Base-by-base conservation (phyloP, 2,888 invertebrate genomes). In the Cryptophagus acutangulus region DNA sequence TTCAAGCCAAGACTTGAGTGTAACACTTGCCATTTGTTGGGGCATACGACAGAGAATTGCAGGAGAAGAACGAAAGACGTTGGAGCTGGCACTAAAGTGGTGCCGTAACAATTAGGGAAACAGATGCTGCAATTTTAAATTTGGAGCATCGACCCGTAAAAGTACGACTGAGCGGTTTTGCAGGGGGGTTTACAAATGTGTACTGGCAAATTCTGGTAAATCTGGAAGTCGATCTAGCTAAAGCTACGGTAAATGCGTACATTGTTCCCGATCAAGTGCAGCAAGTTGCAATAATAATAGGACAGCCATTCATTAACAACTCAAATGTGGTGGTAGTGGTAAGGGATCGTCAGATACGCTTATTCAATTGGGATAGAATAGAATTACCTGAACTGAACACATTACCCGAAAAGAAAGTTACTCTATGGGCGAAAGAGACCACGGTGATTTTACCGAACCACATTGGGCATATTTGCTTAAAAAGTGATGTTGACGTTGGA, bases 31-130 rank as follows among this genome's bases (percentile, higher is more conserved):
- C 29, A 36, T 33, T 33, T 29, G 17, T n/a, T 36, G 2, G 38
- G 38, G 10, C 38, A 38, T 17, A n/a, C 4, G 2, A 18, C 30
- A 3, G 2, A 44, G 48, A 46, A 30, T n/a, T 52, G 2, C 12
- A n/a, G n/a, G n/a, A n/a, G 20, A 17, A 35, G 24, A 2, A 33
- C 8, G 25, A 35, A 13, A 20, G 12, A 35, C 46, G 45, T 31
- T 51, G 40, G 35, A 51, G 49, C 26, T 44, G 49, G 17, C 29
- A 14, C 2, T 18, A 25, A 39, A 14, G n/a, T n/a, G n/a, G n/a
- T n/a, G n/a, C n/a, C n/a, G n/a, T n/a, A n/a, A n/a, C n/a, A n/a
- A n/a, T n/a, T n/a, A n/a, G n/a, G n/a, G n/a, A n/a, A n/a, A n/a
- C n/a, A n/a, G n/a, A n/a, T n/a, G n/a, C n/a, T n/a, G n/a, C n/a